Evolutionary conservation across 2,113 vertebrate species (phyloP), one percentile per base, ranked within the genome.

Genomic region (Rissa tridactyla): DNA sequence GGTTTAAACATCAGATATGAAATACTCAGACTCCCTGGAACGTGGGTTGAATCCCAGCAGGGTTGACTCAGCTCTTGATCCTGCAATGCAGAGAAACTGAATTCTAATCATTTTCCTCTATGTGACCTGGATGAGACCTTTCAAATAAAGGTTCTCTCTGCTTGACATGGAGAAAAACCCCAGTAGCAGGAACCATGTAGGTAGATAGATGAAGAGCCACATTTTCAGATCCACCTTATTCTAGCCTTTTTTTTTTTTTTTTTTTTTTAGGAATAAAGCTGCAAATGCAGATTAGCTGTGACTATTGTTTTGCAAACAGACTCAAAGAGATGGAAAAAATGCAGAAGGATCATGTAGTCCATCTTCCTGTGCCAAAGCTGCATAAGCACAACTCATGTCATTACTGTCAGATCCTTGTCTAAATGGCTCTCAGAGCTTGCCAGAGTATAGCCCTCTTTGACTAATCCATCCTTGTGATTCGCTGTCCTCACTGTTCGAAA

Each of bases 81-180:
- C 82, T 94, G 91, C 82, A 96, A 47, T 93, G 87, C 95, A 85
- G 91, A 91, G 66, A 83, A 91, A 80, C 36, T 29, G 84, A 96
- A 95, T 92, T 91, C 52, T 70, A 92, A 87, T 91, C 0, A 75
- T 86, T 80, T 94, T 77, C 34, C 13, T 90, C 62, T 80, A 10
- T 86, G 78, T 88, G 75, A 96, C 75, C 64, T 91, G 84, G 71
- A 85, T 85, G 54, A 89, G 66, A 87, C 10, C 15, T 54, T 80
- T 51, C 52, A 87, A 89, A 66, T 92, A 51, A 72, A 85, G 30
- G 17, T 61, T 84, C 27, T 85, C 15, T 86, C 57, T 88, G 36
- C 60, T 75, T 64, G 49, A 46, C 49, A 9, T 5, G 30, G 32
- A 79, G 38, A 87, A 42, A 86, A 88, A 82, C 22, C 13, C 6